Evolutionary conservation across 2,888 invertebrate genomes (phyloP), one percentile per base, ranked within the genome.

Genomic region (Silvanus unidentatus): DNA sequence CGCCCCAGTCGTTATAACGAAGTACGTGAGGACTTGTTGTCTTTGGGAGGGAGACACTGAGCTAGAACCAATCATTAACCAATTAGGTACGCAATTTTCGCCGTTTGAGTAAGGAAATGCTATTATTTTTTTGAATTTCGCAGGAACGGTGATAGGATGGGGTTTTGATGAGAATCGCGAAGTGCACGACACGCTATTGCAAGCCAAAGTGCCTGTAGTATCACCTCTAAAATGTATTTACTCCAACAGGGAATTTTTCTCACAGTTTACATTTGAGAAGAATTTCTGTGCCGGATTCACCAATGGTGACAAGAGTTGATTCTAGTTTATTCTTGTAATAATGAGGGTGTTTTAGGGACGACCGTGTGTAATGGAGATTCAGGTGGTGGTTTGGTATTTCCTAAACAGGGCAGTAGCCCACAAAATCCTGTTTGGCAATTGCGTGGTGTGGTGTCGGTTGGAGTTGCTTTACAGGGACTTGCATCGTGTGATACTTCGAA

Each of bases 201-300:
- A 78, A 44, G 77, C 79, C 0, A 72, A 77, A 53, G 79, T 82
- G 79, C 80, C 81, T 0, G 72, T 81, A 2, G 78, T 81, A 0
- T 75, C 77, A 52, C 75, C 76, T 39, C 73, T 75, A 55, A 77
- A 75, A 3, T 82, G 82, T 62, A 74, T 81, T 53, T 70, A 77
- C 42, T 80, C 80, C 0, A 77, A 79, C 64, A 75, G 75, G 55
- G 77, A 79, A 36, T 80, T 81, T 68, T 82, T 78, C 63, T 75
- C 75, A 0, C 69, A 74, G 30, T 80, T 79, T 62, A 78, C 79
- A 0, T 77, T 76, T 0, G 74, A 77, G 1, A 77, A 72, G 54
- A 79, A 79, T 0, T 81, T 65, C 49, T 74, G 74, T 50, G 74
- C 73, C 2, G 73, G 73, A 10, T 73, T 69, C 50, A 56, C 62